phyloP scores from a whole-genome alignment of 2,797 vertebrate genomes.

The Channallabes apus region DNA sequence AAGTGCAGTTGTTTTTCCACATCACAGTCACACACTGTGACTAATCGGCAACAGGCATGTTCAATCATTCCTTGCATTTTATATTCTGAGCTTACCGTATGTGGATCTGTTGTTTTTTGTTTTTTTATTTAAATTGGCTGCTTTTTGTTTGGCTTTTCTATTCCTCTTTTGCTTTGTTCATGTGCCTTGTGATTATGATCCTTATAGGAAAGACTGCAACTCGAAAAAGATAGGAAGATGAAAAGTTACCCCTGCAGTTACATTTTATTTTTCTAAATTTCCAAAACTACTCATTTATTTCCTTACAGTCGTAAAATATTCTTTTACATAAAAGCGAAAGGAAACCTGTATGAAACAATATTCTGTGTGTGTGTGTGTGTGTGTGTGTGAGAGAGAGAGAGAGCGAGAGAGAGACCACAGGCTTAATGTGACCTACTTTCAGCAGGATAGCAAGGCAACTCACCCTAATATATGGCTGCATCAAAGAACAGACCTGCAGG shows the following conservation, averaged over 20 bases:
- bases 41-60: neutral
- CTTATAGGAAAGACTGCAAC: neutral
- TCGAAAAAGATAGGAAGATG: neutral
- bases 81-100: no score
- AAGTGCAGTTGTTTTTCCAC: neutral
- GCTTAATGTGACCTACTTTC: slow-evolving; percentile 58
- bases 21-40: neutral
- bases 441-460: slow-evolving; percentile 36
- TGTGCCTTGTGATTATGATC: neutral
- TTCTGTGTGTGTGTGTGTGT: neutral
- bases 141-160: neutral
- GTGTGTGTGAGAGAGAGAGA: neutral
- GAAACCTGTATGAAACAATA: slow-evolving; percentile 46
- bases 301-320: slow-evolving; percentile 30
- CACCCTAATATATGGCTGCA: slow-evolving; percentile 47
- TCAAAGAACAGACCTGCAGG: slow-evolving; percentile 53
- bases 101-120: no score
- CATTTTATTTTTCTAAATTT: neutral
- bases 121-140: neutral
- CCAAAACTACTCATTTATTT: slow-evolving; percentile 18
- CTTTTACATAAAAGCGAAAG: slow-evolving; percentile 22
- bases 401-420: slow-evolving; percentile 38
- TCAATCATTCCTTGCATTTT: neutral
- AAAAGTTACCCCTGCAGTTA: neutral
- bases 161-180: neutral